These are phyloP conservation scores for Ctenodactylus gundi DNA, from an alignment of 2,113 vertebrate species.

Conservation along the genomic window DNA sequence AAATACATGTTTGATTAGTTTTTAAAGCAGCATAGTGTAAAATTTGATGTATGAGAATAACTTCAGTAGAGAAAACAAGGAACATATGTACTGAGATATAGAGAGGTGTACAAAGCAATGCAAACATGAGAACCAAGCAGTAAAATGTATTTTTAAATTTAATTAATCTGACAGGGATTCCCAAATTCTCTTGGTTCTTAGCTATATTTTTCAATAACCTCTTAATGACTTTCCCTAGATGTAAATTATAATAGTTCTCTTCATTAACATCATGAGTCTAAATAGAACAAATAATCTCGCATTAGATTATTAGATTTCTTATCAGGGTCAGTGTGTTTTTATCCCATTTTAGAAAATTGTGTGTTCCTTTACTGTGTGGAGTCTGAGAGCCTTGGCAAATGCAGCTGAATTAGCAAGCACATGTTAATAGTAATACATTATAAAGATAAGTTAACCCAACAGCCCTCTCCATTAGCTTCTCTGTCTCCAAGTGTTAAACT, in stretches of 20 bases:
- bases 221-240: neutral
- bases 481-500: neutral
- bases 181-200: neutral
- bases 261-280: neutral
- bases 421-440: rapidly evolving
- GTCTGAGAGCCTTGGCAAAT: neutral
- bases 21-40: neutral
- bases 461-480: neutral
- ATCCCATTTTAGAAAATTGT: neutral
- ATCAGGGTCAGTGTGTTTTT: neutral
- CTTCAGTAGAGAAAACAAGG: too few relatives aligned
- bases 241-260: neutral
- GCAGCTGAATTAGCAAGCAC: too few relatives aligned
- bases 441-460: neutral
- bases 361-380: neutral
- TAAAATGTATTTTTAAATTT: neutral
- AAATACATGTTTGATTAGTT: neutral
- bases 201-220: neutral
- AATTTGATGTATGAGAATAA: too few relatives aligned
- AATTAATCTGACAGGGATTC: neutral
- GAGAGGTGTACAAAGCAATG: neutral
- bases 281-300: neutral
- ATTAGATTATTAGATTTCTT: neutral
- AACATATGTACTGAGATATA: neutral
- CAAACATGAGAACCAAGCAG: neutral